These are phyloP conservation scores for Holotrichia oblita DNA, from an alignment of 1,140 invertebrate genomes.

Conservation along the genomic window DNA sequence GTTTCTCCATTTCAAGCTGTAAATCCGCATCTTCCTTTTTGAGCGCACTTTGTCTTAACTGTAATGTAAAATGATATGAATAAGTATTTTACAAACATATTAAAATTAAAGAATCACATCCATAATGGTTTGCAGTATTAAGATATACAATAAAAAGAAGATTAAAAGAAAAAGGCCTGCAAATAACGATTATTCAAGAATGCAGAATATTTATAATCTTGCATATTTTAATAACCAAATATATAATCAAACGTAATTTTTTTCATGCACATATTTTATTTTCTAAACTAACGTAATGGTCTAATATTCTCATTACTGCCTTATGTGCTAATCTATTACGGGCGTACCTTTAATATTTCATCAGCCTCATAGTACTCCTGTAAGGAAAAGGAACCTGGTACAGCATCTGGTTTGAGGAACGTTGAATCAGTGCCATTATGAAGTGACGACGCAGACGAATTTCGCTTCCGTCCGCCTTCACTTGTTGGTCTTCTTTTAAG, in stretches of 20 bases:
- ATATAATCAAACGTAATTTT: background rate
- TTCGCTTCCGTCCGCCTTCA: slow-evolving; percentile 82
- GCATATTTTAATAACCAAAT: slow-evolving; percentile 9
- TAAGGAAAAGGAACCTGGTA: slow-evolving; percentile 82
- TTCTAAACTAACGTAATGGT: too few relatives aligned
- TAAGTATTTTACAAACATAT: background rate
- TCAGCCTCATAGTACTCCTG: slow-evolving; percentile 95
- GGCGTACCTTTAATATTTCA: slow-evolving; percentile 86
- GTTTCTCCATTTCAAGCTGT: slow-evolving; percentile 97
- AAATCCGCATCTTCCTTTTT: slow-evolving; percentile 99
- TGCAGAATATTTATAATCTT: too few relatives aligned
- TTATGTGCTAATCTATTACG: background rate
- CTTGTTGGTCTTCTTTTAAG: slow-evolving; percentile 93
- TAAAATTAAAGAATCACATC: too few relatives aligned
- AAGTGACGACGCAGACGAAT: slow-evolving; percentile 65
- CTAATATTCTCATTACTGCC: too few relatives aligned
- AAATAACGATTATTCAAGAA: too few relatives aligned
- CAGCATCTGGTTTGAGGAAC: slow-evolving; percentile 87
- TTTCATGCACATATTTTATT: too few relatives aligned
- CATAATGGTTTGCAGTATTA: too few relatives aligned
- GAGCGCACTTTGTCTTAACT: slow-evolving; percentile 93
- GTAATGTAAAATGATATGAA: slow-evolving; percentile 52
- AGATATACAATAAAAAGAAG: too few relatives aligned
- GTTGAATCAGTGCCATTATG: slow-evolving; percentile 88
- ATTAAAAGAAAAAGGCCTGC: too few relatives aligned